phyloP scores from a whole-genome alignment of 2,113 vertebrate genomes.

The Hippocampus mohnikei region DNA sequence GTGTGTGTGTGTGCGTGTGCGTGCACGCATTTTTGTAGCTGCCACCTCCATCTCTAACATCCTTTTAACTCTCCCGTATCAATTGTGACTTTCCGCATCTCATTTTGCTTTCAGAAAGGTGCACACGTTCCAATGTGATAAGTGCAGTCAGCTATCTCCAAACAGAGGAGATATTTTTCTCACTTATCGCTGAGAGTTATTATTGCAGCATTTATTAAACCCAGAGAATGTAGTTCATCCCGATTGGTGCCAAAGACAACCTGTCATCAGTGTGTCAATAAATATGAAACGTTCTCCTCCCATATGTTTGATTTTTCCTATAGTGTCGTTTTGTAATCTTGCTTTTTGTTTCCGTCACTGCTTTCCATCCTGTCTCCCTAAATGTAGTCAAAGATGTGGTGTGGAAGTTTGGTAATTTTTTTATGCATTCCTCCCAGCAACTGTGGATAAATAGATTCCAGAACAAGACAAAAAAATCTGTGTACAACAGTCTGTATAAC shows the following conservation, averaged over 20 bases:
- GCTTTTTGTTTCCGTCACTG: slow-evolving; percentile 15
- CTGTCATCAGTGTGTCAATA: not conserved
- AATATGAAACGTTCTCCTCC: slow-evolving; percentile 1
- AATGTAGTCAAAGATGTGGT: not conserved
- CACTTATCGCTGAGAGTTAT: slow-evolving; percentile 19
- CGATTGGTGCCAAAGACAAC: not conserved
- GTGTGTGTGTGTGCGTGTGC: no score
- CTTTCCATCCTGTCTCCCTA: not conserved
- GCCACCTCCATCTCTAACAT: slow-evolving; percentile 16
- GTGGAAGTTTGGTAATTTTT: not conserved
- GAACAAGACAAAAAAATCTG: slow-evolving; percentile 12
- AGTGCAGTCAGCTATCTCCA: slow-evolving; percentile 22
- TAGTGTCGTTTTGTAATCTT: slow-evolving; percentile 17
- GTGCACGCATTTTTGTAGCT: slow-evolving; percentile 1
- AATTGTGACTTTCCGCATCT: slow-evolving; percentile 11
- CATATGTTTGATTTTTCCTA: not conserved
- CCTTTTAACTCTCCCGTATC: slow-evolving; percentile 16
- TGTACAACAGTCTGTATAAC: slow-evolving; percentile 20
- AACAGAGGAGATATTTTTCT: slow-evolving; percentile 25
- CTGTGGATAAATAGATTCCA: slow-evolving; percentile 22
- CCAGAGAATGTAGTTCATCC: not conserved
- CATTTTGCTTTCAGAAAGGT: slow-evolving; percentile 30
- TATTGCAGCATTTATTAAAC: not conserved
- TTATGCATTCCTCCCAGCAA: slow-evolving; percentile 2
- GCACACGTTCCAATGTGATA: slow-evolving; percentile 25